These are phyloP conservation scores for Scolanthus callimorphus DNA, from an alignment of 92 coral and sea anemone species.

Conservation along the genomic window DNA sequence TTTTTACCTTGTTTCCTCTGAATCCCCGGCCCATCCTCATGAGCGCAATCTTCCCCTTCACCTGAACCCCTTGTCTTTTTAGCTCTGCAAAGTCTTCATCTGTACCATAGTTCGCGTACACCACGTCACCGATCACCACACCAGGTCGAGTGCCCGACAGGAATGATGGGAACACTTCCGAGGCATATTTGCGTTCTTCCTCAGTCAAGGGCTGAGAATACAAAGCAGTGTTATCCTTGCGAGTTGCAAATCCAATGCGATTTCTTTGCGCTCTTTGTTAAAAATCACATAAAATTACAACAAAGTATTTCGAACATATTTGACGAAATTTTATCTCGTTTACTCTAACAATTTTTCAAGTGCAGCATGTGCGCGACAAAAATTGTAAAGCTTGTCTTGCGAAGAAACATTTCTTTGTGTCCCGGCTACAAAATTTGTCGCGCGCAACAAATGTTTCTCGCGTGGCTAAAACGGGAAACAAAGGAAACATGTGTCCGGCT, in stretches of 20 bases:
- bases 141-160: constrained; percentile 72
- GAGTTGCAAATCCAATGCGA: background rate
- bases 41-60: constrained; percentile 59
- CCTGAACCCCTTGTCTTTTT: constrained; percentile 43
- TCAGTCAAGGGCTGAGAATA: background rate
- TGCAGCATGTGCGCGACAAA: no score
- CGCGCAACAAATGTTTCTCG: no score
- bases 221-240: background rate
- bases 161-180: constrained; percentile 58
- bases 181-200: background rate
- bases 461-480: no score
- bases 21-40: constrained; percentile 70
- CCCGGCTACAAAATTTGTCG: no score
- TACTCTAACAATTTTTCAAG: no score
- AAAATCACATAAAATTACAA: no score
- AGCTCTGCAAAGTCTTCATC: constrained; percentile 64
- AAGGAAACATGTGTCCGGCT: no score
- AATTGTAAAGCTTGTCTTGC: no score
- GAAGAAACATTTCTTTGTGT: no score
- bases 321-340: no score
- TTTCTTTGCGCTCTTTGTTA: no score
- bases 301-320: background rate
- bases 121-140: constrained; percentile 59
- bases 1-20: constrained; percentile 79
- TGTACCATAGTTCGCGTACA: constrained; percentile 88